Evolutionary conservation across 1,140 invertebrate species (phyloP).

Genomic region (Caenorhabditis elegans): DNA sequence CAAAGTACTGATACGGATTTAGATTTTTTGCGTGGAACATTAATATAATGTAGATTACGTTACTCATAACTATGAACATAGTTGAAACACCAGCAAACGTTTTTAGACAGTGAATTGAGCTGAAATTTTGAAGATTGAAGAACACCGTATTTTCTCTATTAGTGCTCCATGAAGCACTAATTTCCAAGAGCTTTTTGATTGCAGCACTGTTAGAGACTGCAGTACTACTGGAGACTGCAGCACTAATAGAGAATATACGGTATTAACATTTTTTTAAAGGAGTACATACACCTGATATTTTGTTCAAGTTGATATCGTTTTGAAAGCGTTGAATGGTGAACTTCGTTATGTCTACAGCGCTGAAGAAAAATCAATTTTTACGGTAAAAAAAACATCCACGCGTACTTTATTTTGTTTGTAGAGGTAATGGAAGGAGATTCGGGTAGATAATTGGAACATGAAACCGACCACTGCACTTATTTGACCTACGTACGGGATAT

Average conservation of each 20-base stretch:
- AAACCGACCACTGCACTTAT: not conserved
- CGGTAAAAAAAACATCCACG: not conserved
- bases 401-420: constrained; percentile 9
- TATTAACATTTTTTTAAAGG: no score
- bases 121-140: not conserved
- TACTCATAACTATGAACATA: not conserved
- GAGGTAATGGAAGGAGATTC: not conserved
- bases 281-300: constrained; percentile 11
- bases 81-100: not conserved
- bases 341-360: not conserved
- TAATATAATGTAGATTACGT: not conserved
- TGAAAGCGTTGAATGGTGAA: constrained; percentile 2
- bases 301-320: constrained; percentile 6
- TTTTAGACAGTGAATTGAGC: not conserved
- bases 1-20: not conserved
- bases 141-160: no score
- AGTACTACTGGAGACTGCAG: no score
- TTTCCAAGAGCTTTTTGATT: no score
- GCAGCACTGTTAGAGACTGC: no score
- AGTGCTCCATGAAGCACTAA: no score
- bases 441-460: not conserved
- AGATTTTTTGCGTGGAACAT: not conserved
- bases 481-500: not conserved
- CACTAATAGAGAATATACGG: no score
- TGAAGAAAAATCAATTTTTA: not conserved